Base-by-base conservation (phyloP, 2,113 vertebrate species). In the Ceyx melanurus region DNA sequence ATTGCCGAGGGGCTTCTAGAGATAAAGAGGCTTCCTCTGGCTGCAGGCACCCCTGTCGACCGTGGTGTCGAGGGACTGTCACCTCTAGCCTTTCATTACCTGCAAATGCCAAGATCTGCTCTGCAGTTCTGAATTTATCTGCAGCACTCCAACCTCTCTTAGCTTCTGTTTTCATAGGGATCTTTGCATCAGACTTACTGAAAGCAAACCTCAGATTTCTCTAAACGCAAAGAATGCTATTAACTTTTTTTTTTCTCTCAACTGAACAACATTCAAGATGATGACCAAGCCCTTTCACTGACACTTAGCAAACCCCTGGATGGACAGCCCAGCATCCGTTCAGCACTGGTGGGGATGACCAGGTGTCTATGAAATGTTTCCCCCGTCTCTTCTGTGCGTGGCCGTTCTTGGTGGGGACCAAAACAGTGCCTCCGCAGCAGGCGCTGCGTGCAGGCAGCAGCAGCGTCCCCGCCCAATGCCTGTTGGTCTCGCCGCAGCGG, bases 311-410 rank as follows among this genome's bases (percentile, higher is more conserved):
- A 35, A 21, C 0, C 0, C n/a, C 33, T 26, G 60, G 11, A 9
- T 17, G 37, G 23, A 4, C 60, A n/a, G 51, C 22, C 26, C 45
- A 23, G 48, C 42, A 9, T 3, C 21, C 0, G 1, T 8, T 1
- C 33, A 0, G 29, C 5, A 31, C 33, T 6, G 13, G 4, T 3
- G 31, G 33, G 42, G 20, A 14, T 7, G 60, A 0, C 23, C 42
- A 3, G 13, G 17, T 0, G 5, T 2, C 29, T 0, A 1, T 17
- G 16, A 3, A 25, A 3, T 1, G 2, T 23, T 50, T 22, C 2
- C 26, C 9, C 54, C 15, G 0, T 5, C 37, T 20, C 50, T 61
- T 3, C 43, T 2, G 1, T 0, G 22, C 1, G 2, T 15, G 74
- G 26, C 33, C 0, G 4, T 48, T 81, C 46, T 17, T 4, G 25